These are phyloP conservation scores for Scytalopus superciliaris DNA, from an alignment of 2,113 vertebrate genomes.

Conservation along the genomic window DNA sequence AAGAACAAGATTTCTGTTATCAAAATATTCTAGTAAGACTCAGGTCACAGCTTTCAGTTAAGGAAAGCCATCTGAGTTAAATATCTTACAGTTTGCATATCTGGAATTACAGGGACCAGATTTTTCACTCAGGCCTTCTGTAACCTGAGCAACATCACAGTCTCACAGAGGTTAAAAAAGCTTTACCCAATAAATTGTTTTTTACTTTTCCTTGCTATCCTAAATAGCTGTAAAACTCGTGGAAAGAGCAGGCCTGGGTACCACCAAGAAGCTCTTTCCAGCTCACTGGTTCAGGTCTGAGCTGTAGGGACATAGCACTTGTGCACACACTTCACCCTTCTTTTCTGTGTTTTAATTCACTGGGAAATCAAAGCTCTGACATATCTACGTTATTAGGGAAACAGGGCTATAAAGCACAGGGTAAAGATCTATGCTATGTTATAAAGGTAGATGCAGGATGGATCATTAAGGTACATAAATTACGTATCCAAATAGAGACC, in stretches of 20 bases:
- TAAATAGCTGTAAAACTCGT: background rate
- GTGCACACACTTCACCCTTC: background rate
- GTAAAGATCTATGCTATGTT: background rate
- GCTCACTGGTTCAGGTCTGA: background rate
- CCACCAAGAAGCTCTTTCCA: background rate
- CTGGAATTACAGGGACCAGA: background rate
- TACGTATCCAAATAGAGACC: background rate
- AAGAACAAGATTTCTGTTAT: background rate
- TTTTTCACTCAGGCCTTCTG: background rate
- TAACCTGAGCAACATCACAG: background rate
- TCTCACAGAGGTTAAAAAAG: background rate
- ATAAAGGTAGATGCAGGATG: background rate
- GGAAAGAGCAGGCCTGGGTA: background rate
- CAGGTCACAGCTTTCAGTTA: constrained; percentile 19
- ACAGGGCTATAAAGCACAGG: background rate
- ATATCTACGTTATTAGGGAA: rapidly evolving
- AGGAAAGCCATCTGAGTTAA: background rate
- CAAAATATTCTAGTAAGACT: constrained; percentile 2
- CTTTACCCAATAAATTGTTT: background rate
- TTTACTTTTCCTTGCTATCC: background rate
- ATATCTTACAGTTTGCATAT: background rate
- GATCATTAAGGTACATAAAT: background rate
- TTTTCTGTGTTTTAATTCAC: background rate
- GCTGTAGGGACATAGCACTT: background rate
- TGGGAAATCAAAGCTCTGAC: background rate